phyloP scores from a whole-genome alignment of 2,888 invertebrate genomes.

The Iphiclides podalirius region DNA sequence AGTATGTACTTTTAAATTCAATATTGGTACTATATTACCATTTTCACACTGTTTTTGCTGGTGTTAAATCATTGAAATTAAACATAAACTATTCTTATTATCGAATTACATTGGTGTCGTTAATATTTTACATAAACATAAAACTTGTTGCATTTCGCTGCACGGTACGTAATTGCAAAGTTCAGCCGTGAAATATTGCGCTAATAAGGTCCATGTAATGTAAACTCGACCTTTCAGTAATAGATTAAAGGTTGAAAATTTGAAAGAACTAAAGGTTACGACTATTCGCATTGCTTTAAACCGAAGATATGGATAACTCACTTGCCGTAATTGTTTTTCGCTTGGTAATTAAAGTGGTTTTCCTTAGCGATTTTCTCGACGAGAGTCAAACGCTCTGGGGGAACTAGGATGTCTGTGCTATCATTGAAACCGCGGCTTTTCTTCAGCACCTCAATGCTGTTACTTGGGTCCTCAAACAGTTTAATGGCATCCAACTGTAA shows the following conservation, averaged over 20 bases:
- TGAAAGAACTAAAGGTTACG: neutral
- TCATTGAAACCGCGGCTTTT: constrained; percentile 54
- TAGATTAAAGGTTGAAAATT: neutral
- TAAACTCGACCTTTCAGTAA: neutral
- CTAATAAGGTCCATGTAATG: neutral
- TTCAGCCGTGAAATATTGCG: constrained; percentile 3
- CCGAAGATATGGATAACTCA: constrained; percentile 34
- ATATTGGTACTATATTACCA: too few relatives aligned
- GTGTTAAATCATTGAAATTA: too few relatives aligned
- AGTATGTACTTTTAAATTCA: too few relatives aligned
- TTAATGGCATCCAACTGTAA: constrained; percentile 41
- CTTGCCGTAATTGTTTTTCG: constrained; percentile 61
- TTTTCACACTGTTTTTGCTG: too few relatives aligned
- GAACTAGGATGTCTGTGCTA: constrained; percentile 59
- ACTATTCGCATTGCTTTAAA: too few relatives aligned
- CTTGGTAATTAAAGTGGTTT: constrained; percentile 39
- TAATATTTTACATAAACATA: neutral
- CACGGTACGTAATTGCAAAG: neutral
- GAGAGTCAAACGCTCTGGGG: constrained; percentile 36
- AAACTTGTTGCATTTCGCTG: neutral
- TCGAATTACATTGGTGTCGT: too few relatives aligned
- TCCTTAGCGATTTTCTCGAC: constrained; percentile 43
- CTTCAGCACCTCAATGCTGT: constrained; percentile 53
- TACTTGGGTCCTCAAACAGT: constrained; percentile 42
- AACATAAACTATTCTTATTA: too few relatives aligned